Conservation (phyloP, 2,113 vertebrate genomes). For the Gymnorhina tibicen region DNA sequence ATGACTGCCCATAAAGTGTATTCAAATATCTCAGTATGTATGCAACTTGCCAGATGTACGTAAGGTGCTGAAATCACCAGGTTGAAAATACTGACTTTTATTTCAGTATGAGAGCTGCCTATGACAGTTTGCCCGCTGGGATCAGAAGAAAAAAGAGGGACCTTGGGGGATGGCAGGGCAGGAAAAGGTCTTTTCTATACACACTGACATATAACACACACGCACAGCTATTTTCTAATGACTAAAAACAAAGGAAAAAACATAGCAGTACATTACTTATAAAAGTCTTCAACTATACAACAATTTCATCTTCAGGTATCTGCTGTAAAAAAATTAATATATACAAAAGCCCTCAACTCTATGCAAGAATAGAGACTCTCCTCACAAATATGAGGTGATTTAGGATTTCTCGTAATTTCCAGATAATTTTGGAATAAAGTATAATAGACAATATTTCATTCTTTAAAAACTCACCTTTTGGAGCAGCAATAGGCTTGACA, state of each 20-base stretch:
- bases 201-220: background rate
- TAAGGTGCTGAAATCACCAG: background rate
- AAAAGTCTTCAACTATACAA: background rate
- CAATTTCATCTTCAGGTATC: background rate
- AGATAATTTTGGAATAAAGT: background rate
- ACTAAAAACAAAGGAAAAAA: background rate
- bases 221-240: background rate
- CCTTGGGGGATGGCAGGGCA: background rate
- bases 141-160: background rate
- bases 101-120: background rate
- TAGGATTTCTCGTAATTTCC: background rate
- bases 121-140: background rate
- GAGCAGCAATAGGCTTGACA: constrained; percentile 62
- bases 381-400: background rate
- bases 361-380: background rate
- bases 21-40: background rate
- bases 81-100: background rate
- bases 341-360: background rate
- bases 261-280: background rate
- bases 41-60: background rate
- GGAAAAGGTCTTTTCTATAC: too few species aligned
- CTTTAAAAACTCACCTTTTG: constrained; percentile 78
- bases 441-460: background rate
- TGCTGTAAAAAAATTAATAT: background rate
- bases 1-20: background rate